Percentiles rank a stretch among this genome's conserved stretches.
Evolutionary conservation across 2,113 vertebrate species (phyloP).

Genomic region (Vulpes vulpes): DNA sequence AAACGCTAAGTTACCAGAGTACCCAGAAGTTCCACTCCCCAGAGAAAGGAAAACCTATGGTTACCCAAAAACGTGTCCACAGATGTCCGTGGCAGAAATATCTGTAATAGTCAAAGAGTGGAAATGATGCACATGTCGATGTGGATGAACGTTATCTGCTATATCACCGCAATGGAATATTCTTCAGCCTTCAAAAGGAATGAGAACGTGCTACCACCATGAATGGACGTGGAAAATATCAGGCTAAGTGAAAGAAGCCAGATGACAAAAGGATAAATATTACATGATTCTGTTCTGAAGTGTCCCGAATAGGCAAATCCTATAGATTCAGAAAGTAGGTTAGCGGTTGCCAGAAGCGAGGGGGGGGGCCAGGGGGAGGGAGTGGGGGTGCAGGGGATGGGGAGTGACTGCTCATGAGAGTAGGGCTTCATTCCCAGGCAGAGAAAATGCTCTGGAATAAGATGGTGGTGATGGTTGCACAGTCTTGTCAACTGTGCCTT

Average conservation of each 20-base stretch:
- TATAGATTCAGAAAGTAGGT: background rate
- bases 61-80: background rate
- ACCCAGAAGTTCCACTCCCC: background rate
- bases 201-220: too few relatives aligned
- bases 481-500: background rate
- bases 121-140: background rate
- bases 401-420: background rate
- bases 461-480: background rate
- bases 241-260: background rate
- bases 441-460: background rate
- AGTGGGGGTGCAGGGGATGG: too few relatives aligned
- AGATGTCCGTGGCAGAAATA: background rate
- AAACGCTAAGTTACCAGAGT: background rate
- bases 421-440: background rate
- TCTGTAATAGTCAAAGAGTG: background rate
- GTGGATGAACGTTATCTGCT: too few relatives aligned
- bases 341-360: background rate
- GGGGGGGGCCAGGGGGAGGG: accelerated
- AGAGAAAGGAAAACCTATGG: background rate
- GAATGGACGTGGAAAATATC: background rate
- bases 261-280: background rate
- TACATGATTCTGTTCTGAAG: background rate
- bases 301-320: background rate
- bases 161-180: background rate
- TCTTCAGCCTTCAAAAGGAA: background rate